Evolutionary conservation across 2,888 invertebrate genomes (phyloP).

Genomic region (Hypomecis atomaria): DNA sequence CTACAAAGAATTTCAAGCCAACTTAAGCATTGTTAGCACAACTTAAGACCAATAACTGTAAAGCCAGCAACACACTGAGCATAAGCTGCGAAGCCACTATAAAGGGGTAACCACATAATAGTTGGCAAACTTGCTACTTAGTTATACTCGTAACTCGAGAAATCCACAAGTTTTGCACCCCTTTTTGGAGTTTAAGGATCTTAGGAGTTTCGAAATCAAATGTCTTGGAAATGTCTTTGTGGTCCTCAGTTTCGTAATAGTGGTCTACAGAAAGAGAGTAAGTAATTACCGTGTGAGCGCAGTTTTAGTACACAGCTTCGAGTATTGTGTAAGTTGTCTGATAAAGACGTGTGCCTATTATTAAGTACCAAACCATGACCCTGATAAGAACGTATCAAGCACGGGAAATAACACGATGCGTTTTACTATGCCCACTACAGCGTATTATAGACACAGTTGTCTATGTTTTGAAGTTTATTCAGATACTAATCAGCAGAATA

Average conservation of each 20-base stretch:
- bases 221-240: slow-evolving; percentile 36
- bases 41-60: slow-evolving; percentile 25
- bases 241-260: background rate
- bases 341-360: no score
- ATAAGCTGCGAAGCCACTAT: slow-evolving; percentile 41
- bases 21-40: slow-evolving; percentile 24
- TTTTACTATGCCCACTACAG: no score
- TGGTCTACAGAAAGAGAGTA: background rate
- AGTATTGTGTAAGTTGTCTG: no score
- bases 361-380: no score
- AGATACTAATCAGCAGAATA: no score
- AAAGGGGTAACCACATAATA: slow-evolving; percentile 49
- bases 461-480: no score
- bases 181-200: slow-evolving; percentile 39
- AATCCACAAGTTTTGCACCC: slow-evolving; percentile 51
- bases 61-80: slow-evolving; percentile 32
- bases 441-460: no score
- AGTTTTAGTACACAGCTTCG: no score
- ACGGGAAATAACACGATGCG: no score
- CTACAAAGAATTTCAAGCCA: slow-evolving; percentile 10
- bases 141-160: slow-evolving; percentile 46
- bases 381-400: no score
- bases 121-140: slow-evolving; percentile 49
- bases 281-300: no score
- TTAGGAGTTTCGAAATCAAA: slow-evolving; percentile 46